Base-by-base conservation (phyloP, 37 sponge, comb jelly and placozoan genomes). In the Agelas oroides region DNA sequence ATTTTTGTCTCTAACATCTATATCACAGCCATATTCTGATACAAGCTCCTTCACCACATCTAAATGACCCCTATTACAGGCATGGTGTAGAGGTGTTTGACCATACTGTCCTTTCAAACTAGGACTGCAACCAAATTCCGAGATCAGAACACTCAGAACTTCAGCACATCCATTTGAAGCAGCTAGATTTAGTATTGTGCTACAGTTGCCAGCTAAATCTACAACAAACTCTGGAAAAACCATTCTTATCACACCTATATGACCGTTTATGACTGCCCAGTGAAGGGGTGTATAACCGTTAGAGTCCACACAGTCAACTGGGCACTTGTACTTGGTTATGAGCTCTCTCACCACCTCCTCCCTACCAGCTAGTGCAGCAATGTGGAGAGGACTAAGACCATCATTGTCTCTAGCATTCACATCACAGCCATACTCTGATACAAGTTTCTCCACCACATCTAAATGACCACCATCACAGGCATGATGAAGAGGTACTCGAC, bases 221-320 rank as follows among this genome's bases (percentile, higher is more conserved):
- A 18, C 30, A 24, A n/a, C 67, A 66, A 34, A 66, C 18, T 66
- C 67, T 34, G 30, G 2, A 19, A 66, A 17, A 25, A 66, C 27
- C 67, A 17, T 71, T 38, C 41, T 38, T 17, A 40, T 1, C 13
- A 71, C 23, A 38, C 35, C 40, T 24, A 71, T 23, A 38, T 71
- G 72, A 18, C 72, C 72, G 1, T 18, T 71, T 71, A 24, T 36
- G 35, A 40, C 72, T 36, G 72, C 72, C 16, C 17, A 36, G 35
- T 71, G 72, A 36, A 71, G 72, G 19, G 72, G 72, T 16, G 72
- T 35, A 40, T 71, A 1, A 71, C 41, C 72, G 35, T 71, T 16
- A 35, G 31, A 24, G 41, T 71, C 72, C 35, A 24, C 35, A 38
- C 40, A 34, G 24, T 39, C 40, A 14, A 71, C 41, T 17, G 24